These are phyloP conservation scores for Aquatica leii DNA, from an alignment of 2,888 invertebrate species.

Conservation along the genomic window DNA sequence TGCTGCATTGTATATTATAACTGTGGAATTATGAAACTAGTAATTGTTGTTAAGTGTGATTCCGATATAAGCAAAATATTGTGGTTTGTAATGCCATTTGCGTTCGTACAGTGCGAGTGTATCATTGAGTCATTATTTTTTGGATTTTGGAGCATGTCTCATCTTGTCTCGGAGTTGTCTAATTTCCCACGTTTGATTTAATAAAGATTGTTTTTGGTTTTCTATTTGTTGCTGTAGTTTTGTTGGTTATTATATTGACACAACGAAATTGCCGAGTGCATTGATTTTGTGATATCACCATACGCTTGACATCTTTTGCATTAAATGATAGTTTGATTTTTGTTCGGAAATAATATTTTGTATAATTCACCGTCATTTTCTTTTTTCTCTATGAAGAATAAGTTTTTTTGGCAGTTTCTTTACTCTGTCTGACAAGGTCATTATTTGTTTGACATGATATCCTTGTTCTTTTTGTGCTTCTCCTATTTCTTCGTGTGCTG, in stretches of 20 bases:
- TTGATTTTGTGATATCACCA: constrained; percentile 1
- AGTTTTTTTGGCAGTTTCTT: constrained; percentile 8
- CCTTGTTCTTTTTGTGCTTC: constrained; percentile 16
- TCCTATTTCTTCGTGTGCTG: constrained; percentile 14
- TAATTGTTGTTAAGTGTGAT: constrained; percentile 33
- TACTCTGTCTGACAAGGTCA: constrained; percentile 13
- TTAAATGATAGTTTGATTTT: constrained; percentile 14
- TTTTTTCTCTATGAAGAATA: constrained; percentile 13
- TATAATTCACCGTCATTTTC: constrained; percentile 4
- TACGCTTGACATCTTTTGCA: constrained; percentile 9
- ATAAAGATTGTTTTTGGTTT: no score
- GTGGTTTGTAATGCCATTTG: constrained; percentile 20
- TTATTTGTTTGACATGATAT: constrained; percentile 16
- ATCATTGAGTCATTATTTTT: background rate
- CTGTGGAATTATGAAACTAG: constrained; percentile 27
- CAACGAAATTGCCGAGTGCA: constrained; percentile 13
- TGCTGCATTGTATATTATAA: constrained; percentile 29
- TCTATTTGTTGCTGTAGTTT: background rate
- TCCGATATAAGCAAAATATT: constrained; percentile 35
- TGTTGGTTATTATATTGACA: background rate
- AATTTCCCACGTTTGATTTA: background rate
- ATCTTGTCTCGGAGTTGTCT: no score
- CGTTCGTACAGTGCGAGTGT: background rate
- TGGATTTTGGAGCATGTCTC: no score
- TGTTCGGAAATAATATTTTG: constrained; percentile 15